Evolutionary conservation across 2,888 invertebrate genomes (phyloP).

Genomic region (Cetonia aurata): DNA sequence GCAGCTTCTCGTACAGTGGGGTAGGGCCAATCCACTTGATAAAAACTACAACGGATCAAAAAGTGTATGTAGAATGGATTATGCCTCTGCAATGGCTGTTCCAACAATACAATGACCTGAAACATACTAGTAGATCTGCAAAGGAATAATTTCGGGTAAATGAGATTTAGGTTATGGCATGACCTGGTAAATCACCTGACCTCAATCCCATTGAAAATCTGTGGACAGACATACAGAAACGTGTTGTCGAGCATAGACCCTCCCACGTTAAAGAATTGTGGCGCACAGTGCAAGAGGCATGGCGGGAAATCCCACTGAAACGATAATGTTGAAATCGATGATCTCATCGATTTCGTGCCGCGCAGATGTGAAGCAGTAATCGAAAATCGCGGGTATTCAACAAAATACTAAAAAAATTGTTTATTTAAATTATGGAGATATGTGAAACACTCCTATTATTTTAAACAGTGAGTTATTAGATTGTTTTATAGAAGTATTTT

Average conservation of each 20-base stretch:
- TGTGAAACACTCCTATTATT: no score
- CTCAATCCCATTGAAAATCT: conserved; percentile 11
- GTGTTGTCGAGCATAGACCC: neutral
- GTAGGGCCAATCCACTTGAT: conserved; percentile 18
- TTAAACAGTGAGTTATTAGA: no score
- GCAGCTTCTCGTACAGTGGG: conserved; percentile 15
- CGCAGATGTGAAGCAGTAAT: no score
- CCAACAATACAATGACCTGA: conserved; percentile 31
- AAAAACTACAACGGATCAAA: conserved; percentile 8
- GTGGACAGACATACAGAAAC: no score
- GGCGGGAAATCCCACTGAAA: conserved; percentile 6
- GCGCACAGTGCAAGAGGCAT: neutral
- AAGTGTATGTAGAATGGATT: conserved; percentile 15
- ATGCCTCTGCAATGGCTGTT: conserved; percentile 27
- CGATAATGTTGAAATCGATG: neutral
- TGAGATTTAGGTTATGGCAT: neutral
- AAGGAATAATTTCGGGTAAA: conserved; percentile 11
- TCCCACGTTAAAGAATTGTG: conserved; percentile 3
- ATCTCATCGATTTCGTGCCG: neutral
- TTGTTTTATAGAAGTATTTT: no score
- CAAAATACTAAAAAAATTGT: neutral
- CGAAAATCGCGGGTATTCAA: neutral
- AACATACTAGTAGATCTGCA: conserved; percentile 22
- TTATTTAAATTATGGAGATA: no score
- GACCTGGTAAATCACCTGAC: neutral